Base-by-base conservation (phyloP, 2,797 vertebrate species). In the Odontamblyopus rebecca region DNA sequence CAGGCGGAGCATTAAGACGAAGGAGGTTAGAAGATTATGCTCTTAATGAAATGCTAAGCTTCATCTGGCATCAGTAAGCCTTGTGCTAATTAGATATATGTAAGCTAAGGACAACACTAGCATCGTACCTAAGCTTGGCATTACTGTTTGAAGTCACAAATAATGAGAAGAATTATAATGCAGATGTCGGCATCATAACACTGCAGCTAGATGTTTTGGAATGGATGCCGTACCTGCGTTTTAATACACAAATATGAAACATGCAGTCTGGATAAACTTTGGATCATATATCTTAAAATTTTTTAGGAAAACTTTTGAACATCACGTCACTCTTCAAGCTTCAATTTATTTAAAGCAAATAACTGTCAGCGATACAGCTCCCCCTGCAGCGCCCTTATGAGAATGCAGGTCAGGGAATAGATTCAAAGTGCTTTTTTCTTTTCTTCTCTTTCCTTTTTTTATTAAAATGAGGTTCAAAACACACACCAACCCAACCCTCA, bases 21-120 rank as follows among this genome's bases (percentile, higher is more conserved):
- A 19, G 59, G 53, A 73, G 44, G 67, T 75, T 56, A 54, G 62
- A 62, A 15, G 4, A 56, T 66, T 27, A 65, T 64, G 38, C 63
- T 27, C 32, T 9, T 75, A 73, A 75, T 72, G 65, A 65, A 65
- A 70, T 68, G 5, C 18, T 69, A 18, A 67, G 51, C 68, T 61
- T 54, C 29, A 61, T 41, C 27, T 15, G 65, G 26, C 44, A 67
- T 61, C 23, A 18, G n/a, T 50, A 68, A 53, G 23, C n/a, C 41
- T 23, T 3, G 8, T 41, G 32, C 56, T 70, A 75, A 80, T 73
- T n/a, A 75, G 57, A 30, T 30, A 30, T 7, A 73, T 61, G 9
- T 29, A 27, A 68, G 64, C 67, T 54, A 12, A 59, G 73, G 35
- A 53, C 51, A 75, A 73, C 70, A 30, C 27, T 26, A 12, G 44